phyloP scores from a whole-genome alignment of 2,888 invertebrate species.

The Epistrophe eligans region DNA sequence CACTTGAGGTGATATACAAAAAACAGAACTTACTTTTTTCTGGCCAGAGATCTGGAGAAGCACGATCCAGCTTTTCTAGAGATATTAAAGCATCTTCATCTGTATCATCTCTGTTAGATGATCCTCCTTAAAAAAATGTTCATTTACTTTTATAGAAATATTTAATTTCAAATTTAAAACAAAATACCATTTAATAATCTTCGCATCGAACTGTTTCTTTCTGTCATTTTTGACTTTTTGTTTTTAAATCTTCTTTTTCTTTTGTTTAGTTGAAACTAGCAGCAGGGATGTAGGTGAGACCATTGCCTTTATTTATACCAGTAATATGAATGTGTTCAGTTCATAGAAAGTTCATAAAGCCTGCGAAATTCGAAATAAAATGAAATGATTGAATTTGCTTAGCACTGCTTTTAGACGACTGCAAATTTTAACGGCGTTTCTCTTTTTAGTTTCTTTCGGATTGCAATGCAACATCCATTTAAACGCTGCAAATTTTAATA shows the following conservation, averaged over 20 bases:
- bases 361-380: too few species aligned
- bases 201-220: conserved; percentile 9
- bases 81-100: conserved; percentile 92
- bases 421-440: too few species aligned
- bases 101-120: conserved; percentile 69
- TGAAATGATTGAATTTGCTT: too few species aligned
- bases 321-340: not conserved
- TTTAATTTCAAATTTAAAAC: not conserved
- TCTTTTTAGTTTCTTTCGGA: too few species aligned
- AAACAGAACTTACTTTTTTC: conserved; percentile 90
- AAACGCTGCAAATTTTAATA: too few species aligned
- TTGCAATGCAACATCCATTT: too few species aligned
- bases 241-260: not conserved
- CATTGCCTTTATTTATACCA: not conserved
- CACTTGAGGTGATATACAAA: not conserved
- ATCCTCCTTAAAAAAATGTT: not conserved
- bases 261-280: not conserved
- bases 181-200: conserved; percentile 58
- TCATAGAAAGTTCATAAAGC: too few species aligned
- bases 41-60: conserved; percentile 98
- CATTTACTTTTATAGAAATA: not conserved
- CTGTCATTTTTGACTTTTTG: conserved; percentile 58
- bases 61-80: conserved; percentile 95
- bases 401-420: too few species aligned
- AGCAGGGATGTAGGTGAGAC: not conserved